phyloP scores from a whole-genome alignment of 1,140 invertebrate species.

The Eumeta japonica region DNA sequence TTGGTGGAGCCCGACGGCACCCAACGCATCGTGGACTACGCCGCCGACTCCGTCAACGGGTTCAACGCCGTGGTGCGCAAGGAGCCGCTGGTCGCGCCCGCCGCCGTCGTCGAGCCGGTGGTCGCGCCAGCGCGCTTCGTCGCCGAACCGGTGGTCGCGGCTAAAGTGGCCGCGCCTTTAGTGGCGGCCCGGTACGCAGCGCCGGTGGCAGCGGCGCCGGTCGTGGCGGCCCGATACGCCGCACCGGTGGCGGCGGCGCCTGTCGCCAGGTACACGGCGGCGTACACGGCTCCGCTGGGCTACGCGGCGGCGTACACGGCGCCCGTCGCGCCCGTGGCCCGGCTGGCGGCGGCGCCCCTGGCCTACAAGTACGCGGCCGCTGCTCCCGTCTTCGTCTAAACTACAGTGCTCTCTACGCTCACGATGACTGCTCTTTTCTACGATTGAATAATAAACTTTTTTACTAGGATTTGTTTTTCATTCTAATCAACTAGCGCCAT shows the following conservation, averaged over 20 bases:
- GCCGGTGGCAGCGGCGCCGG: constrained; percentile 8
- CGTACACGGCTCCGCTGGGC: constrained; percentile 22
- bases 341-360: constrained; percentile 21
- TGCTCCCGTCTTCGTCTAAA: constrained; percentile 25
- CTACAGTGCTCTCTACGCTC: no score
- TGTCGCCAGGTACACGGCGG: constrained; percentile 14
- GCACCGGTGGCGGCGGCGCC: constrained; percentile 18
- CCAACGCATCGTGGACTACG: constrained; percentile 64
- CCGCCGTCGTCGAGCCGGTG: constrained; percentile 26
- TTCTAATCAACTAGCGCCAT: not conserved
- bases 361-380: constrained; percentile 17
- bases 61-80: constrained; percentile 57
- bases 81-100: constrained; percentile 37
- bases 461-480: not conserved
- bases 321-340: constrained; percentile 18
- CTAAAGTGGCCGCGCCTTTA: no score
- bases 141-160: constrained; percentile 16
- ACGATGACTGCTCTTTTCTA: no score
- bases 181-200: not conserved
- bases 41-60: constrained; percentile 56
- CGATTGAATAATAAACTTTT: not conserved
- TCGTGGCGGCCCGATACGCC: constrained; percentile 2
- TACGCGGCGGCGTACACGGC: constrained; percentile 16
- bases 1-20: constrained; percentile 66
- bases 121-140: constrained; percentile 20